Evolutionary conservation across 35 echinoderm and acorn worm species (phyloP), one percentile per base, ranked within the genome.

Genomic region (Stichopus chloronotus): DNA sequence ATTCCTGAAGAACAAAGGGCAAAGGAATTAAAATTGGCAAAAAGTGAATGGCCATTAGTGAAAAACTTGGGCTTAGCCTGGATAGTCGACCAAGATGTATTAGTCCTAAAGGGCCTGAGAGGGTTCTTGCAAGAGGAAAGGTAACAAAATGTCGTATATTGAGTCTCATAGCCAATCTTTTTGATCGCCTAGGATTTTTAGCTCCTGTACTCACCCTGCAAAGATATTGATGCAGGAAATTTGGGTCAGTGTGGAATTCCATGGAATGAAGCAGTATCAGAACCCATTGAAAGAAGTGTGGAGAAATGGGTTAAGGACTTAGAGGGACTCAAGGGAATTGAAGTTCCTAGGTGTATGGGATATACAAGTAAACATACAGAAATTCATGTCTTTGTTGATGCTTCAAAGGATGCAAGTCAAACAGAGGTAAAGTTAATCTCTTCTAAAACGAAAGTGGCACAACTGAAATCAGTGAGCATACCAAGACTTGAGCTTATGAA

Each of bases 401-500:
- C 92, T 71, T 93, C 92, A 53, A 69, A 74, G 2, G 72, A 92
- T 82, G 91, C 57, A 22, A 4, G 72, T 78, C 13, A 91, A 20
- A 24, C 8, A 30, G 52, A 11, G 21, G 14, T 76, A 13, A 78
- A 4, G 5, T 58, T 93, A 12, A 76, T 93, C 2, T 63, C 81
- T 22, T 63, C 92, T 52, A 93, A 93, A 76, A 93, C 79, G 9
- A 84, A 83, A 71, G 81, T 87, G 7, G 92, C 92, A 1, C 92
- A 79, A 65, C 23, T 93, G 12, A 93, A 93, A 56, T 60, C 79
- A 2, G 68, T 86, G 25, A 93, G 78, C 65, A 93, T 93, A 2
- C 59, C 81, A n/a, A 93, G 92, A 72, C 57, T 93, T 30, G 92
- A 93, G 56, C 14, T 93, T 2, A 93, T 93, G 78, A 22, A 69